Base-by-base conservation (phyloP, 2,888 invertebrate genomes). In the Ectobius pallidus region DNA sequence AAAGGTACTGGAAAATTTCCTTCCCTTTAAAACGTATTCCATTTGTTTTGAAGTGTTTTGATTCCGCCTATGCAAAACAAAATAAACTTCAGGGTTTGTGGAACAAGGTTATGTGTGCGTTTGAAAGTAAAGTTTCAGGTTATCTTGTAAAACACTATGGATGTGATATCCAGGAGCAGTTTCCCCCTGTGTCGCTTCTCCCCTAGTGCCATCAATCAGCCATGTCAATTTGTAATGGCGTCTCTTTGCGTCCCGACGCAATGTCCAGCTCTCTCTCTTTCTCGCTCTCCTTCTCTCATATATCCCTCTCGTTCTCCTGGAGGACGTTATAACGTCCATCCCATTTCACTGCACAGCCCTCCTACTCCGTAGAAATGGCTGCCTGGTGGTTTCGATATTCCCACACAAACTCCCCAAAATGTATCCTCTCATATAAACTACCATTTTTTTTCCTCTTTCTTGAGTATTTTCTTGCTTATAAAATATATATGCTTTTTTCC, bases 171-270 rank as follows among this genome's bases (percentile, higher is more conserved):
- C 58, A 58, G 14, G 1, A 58, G n/a, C 27, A 20, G 1, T 16
- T 58, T 25, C 52, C 55, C 58, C 58, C 30, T n/a, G 58, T 58
- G 58, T 58, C 58, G 22, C 58, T 30, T 58, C 67, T 70, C 73
- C 75, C 76, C 73, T 67, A 69, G 58, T 80, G 80, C 83, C 84
- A 85, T 85, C 85, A 84, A 85, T 85, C 85, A 85, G 84, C 81
- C 82, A 84, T 85, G 85, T 85, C 85, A 85, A 83, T 83, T 83
- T 84, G 83, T 85, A 85, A 85, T 84, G 85, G 84, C 83, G 83
- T 83, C 82, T 83, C 82, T 81, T 81, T 79, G 80, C 81, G 83
- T 81, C 81, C 34, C 71, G 55, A 22, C 62, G 42, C 62, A 22
- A 27, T 62, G 25, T 52, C 81, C 32, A 14, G 9, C 49, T 18